These are phyloP conservation scores for Actenoides lindsayi DNA, from an alignment of 2,113 vertebrate species.

Conservation along the genomic window DNA sequence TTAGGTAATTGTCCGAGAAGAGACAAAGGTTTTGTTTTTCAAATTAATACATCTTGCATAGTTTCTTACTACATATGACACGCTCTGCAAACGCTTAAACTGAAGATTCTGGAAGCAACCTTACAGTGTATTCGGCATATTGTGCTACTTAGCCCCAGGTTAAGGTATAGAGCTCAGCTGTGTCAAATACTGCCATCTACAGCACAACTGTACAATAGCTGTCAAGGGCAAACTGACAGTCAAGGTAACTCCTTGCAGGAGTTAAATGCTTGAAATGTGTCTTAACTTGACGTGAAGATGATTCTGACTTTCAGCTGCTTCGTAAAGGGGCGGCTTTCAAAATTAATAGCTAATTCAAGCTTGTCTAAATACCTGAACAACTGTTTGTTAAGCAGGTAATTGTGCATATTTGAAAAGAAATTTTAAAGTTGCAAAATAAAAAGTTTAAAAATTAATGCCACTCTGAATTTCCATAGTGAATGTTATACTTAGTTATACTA, in stretches of 20 bases:
- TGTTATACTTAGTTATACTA: background rate
- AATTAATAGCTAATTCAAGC: background rate
- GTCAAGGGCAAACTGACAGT: background rate
- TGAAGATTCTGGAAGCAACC: background rate
- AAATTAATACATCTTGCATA: background rate
- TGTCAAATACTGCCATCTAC: conserved; percentile 26
- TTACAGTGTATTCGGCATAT: background rate
- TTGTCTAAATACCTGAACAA: background rate
- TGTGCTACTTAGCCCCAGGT: background rate
- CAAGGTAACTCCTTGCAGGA: background rate
- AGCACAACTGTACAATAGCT: background rate
- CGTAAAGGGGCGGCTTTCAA: background rate
- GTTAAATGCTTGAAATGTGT: background rate
- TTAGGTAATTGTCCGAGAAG: background rate
- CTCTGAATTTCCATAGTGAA: background rate
- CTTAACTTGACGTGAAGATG: background rate
- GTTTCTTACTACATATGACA: accelerated
- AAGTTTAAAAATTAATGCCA: background rate
- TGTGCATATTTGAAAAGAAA: background rate
- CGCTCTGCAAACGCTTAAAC: background rate
- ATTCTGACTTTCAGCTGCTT: background rate
- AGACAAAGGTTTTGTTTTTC: background rate
- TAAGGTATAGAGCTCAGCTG: background rate
- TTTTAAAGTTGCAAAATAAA: background rate
- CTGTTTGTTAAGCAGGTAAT: background rate